Base-by-base conservation (phyloP, 2,797 vertebrate species). In the Silurus lanzhouensis region DNA sequence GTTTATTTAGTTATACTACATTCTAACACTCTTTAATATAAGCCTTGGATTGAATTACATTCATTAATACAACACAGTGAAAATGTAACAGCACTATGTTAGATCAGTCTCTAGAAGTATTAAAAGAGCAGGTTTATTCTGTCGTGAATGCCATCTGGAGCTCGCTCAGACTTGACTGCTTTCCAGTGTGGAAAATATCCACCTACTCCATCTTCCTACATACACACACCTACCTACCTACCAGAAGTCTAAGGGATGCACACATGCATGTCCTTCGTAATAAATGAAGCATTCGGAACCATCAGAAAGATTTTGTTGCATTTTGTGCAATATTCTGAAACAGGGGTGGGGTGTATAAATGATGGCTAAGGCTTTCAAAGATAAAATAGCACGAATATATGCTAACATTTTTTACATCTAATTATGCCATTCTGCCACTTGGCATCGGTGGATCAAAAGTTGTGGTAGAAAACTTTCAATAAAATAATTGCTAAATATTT, bases 171-270 rank as follows among this genome's bases (percentile, higher is more conserved):
- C n/a, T 55, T 52, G 25, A 75, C 71, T n/a, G 46, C 71, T 6
- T 74, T 74, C 46, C 46, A 48, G 44, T 74, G 70, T 74, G 71
- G 38, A 52, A 52, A n/a, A 74, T n/a, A n/a, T 74, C 71, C 46
- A 25, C 71, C 71, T 25, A 46, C 22, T 17, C 6, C 71, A 74
- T 74, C 6, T 55, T 74, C 46, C 38, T 46, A 70, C 67, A 70
- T 17, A 20, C 17, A 2, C 67, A 68, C 68, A 71, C 38, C 38
- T 20, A 71, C 38, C 38, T 20, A 71, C 10, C 9, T 46, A 20
- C 20, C 70, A 46, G 44, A 72, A 12, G 44, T n/a, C 38, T 55
- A 14, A 17, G 25, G 48, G 17, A 75, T 57, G 3, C 72, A 75
- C 3, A 22, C 14, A 9, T 52, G 48, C 14, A 10, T 52, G 52